Evolutionary conservation across 2,797 vertebrate genomes (phyloP), one percentile per base, ranked within the genome.

Genomic region (Triplophysa bombifrons): DNA sequence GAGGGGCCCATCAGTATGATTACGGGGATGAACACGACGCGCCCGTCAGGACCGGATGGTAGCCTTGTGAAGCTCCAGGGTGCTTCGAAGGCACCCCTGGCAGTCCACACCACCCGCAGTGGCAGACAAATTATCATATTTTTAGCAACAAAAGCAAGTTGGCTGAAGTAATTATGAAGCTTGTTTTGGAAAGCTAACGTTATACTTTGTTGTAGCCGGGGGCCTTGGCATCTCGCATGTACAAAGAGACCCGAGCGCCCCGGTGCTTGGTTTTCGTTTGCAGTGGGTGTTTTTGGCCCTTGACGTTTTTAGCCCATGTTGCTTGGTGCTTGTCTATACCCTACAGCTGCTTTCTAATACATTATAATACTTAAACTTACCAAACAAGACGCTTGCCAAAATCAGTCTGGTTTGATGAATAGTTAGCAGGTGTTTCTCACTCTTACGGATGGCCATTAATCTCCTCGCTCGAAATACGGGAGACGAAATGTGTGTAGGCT

Each of bases 341-440:
- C 56, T 69, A 46, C 41, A 55, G 64, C 65, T 30, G 72, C 60
- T 74, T 80, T 72, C 46, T 50, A 17, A 67, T 61, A 61, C 63
- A 20, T 30, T 69, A 8, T 80, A 74, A 79, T 38, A 74, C 70
- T 76, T 81, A 83, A 81, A 81, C 41, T 79, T 84, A 66, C 72
- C 76, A 70, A 78, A 81, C 64, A 72, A 73, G 74, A 75, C 34
- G 56, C 76, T 83, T 86, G 80, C 84, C 81, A 85, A 74, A 74
- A 83, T 78, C 14, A 34, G 80, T 78, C 68, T 58, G 61, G 60
- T 74, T 83, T 88, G 87, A 87, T 87, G 82, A 87, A 88, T 88
- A 84, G 83, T 87, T 84, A 86, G 84, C 88, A 89, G 88, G 84
- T 88, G 84, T 86, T 86, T 83, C 82, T 84, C 79, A 83, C 80